Evolutionary conservation across 2,113 vertebrate genomes (phyloP), one percentile per base, ranked within the genome.

Genomic region (Capreolus pygargus): DNA sequence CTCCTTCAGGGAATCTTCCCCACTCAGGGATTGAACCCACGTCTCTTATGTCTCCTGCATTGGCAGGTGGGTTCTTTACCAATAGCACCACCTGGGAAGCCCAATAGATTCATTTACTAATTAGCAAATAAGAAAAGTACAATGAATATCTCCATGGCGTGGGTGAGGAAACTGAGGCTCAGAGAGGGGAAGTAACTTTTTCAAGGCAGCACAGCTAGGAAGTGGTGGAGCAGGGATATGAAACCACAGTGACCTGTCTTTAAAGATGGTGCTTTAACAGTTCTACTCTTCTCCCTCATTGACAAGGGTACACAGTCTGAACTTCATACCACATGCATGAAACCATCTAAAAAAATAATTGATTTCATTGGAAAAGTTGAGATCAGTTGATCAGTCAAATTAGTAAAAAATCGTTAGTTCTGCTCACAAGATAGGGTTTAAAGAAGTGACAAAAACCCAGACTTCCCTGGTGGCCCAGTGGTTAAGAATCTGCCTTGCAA

Each of bases 221-320:
- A 86, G 19, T 8, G 14, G 28, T 2, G 7, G 81, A 88, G 43
- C 30, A 17, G 83, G 11, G 83, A 25, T 23, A 10, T 25, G 70
- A 79, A 57, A 30, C 21, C 6, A 43, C 0, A 1, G 6, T 0
- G 3, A 23, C 19, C 28, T 14, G 11, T 30, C 23, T 33, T 27
- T 61, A 55, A 39, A 86, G 89, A 36, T 39, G 19, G 15, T 39
- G 6, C 17, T 45, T 47, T 3, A 1, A 21, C 27, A 11, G 36
- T 67, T 33, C 13, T 70, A 0, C 1, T 3, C 15, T 11, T 19
- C 33, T 58, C 52, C 30, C 13, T 47, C 64, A 1, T 14, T 16
- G 57, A 23, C 39, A 3, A 2, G 47, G 30, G 30, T 14, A 17
- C 6, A 1, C n/a, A 21, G 36, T 70, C 90, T 21, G 19, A 17